A percentile compares a stretch with the other conserved stretches of the same genome.
Conservation (phyloP, 2,113 vertebrate species). For the Leptodactylus fuscus region DNA sequence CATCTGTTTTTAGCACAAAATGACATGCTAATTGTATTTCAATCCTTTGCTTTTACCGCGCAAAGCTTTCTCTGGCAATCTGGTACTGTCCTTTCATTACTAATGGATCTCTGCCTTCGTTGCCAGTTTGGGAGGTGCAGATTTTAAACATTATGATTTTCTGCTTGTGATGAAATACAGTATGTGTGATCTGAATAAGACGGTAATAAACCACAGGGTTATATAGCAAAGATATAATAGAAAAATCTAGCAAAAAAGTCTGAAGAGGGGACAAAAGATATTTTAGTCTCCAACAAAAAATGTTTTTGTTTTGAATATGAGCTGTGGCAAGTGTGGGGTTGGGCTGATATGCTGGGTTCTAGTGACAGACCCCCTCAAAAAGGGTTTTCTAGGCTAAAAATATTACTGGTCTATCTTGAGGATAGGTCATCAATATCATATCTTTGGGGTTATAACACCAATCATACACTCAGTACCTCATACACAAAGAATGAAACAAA, state of each 20-base stretch:
- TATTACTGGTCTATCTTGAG: too few relatives aligned
- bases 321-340: too few relatives aligned
- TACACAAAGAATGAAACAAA: too few relatives aligned
- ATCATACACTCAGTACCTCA: too few relatives aligned
- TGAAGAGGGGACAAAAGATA: background rate
- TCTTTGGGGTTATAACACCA: too few relatives aligned
- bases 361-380: too few relatives aligned
- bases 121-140: constrained; percentile 18
- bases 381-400: too few relatives aligned
- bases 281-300: too few relatives aligned
- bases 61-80: constrained; percentile 38
- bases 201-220: background rate
- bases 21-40: constrained; percentile 53
- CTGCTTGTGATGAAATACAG: background rate
- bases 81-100: constrained; percentile 23
- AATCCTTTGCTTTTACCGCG: constrained; percentile 18
- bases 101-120: constrained; percentile 38
- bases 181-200: background rate
- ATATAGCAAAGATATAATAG: constrained; percentile 2
- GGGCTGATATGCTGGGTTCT: too few relatives aligned
- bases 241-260: background rate
- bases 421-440: too few relatives aligned
- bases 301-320: too few relatives aligned
- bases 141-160: constrained; percentile 30
- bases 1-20: constrained; percentile 54